Conservation (phyloP, 2,797 vertebrate genomes). For the Gallinago solitaria region DNA sequence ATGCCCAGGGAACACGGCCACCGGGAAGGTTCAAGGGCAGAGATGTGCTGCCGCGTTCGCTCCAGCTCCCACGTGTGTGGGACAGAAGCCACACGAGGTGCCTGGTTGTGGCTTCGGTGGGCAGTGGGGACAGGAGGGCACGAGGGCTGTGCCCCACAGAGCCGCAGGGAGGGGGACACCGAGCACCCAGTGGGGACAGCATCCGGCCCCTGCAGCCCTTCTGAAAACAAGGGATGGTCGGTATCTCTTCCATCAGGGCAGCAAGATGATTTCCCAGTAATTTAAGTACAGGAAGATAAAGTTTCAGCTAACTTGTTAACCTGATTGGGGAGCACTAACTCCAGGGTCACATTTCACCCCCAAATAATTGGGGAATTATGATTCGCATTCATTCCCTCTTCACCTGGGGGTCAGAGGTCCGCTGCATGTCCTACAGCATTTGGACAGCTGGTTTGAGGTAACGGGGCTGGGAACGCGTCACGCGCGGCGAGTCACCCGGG, state of each 20-base stretch:
- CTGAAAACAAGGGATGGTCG: not conserved
- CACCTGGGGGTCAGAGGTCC: conserved; percentile 13
- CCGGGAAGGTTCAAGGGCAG: not conserved
- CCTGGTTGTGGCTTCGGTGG: accelerated
- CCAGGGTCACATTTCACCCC: conserved; percentile 33
- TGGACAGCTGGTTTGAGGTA: conserved; percentile 63
- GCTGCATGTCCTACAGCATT: conserved; percentile 38
- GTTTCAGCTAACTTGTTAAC: conserved; percentile 65
- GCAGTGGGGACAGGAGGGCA: accelerated
- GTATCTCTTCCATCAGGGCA: not conserved
- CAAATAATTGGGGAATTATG: conserved; percentile 36
- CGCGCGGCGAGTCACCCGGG: not conserved
- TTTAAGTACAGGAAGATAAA: conserved; percentile 60
- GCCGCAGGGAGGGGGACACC: accelerated
- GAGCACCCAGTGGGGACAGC: accelerated
- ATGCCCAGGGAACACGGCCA: accelerated
- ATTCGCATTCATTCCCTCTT: conserved; percentile 22
- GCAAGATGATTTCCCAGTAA: conserved; percentile 42
- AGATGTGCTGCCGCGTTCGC: accelerated
- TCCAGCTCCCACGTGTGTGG: not conserved
- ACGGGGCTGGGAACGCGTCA: accelerated
- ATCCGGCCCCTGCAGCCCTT: not conserved
- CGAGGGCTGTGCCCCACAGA: accelerated
- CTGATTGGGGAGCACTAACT: conserved; percentile 59
- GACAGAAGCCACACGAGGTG: accelerated